Conservation (phyloP, 2,113 vertebrate species). For the Solea solea region DNA sequence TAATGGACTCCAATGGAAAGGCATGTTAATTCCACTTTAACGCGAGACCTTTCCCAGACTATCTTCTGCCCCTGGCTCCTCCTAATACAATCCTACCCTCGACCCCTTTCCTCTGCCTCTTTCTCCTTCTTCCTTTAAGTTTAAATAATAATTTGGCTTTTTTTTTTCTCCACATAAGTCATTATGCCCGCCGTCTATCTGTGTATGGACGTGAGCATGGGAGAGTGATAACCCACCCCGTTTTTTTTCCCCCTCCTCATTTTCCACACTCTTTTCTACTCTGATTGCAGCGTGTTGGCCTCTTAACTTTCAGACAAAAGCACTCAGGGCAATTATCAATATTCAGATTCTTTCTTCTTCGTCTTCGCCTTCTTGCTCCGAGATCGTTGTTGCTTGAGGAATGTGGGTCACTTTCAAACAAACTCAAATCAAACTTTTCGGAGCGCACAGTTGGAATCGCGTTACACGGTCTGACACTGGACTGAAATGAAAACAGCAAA, state of each 20-base stretch:
- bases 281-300: conserved; percentile 69
- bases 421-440: conserved; percentile 74
- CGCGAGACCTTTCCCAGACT: conserved; percentile 81
- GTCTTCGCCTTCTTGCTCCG: conserved; percentile 6
- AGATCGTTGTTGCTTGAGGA: conserved; percentile 73
- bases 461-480: conserved; percentile 67
- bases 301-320: conserved; percentile 73
- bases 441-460: conserved; percentile 66
- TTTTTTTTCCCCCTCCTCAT: conserved; percentile 26
- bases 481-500: neutral
- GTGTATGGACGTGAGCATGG: conserved; percentile 67
- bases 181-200: conserved; percentile 75
- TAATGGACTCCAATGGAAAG: conserved; percentile 79
- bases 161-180: conserved; percentile 64
- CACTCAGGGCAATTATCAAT: conserved; percentile 80
- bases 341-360: conserved; percentile 68
- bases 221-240: conserved; percentile 66
- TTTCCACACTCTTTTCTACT: conserved; percentile 36
- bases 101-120: conserved; percentile 38
- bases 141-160: conserved; percentile 69
- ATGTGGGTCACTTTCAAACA: conserved; percentile 81
- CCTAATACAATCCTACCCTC: conserved; percentile 49
- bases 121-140: conserved; percentile 61
- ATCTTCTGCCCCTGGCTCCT: conserved; percentile 78
- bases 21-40: conserved; percentile 80